Evolutionary conservation across 1,140 invertebrate species (phyloP), one percentile per base, ranked within the genome.

Genomic region (Agrypnia vestita): DNA sequence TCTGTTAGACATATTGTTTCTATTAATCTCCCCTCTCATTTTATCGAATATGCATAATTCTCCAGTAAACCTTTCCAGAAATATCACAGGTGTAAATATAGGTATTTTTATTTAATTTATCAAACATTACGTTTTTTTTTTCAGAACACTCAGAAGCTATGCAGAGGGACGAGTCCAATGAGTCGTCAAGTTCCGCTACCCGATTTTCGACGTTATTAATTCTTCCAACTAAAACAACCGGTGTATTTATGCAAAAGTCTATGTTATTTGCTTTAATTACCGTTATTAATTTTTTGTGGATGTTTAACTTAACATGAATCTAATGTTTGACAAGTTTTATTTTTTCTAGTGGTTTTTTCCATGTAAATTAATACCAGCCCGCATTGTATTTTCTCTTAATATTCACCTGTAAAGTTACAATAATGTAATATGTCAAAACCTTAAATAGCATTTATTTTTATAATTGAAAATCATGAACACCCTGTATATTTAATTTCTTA

Each of bases 121-220:
- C 19, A 25, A 25, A 8, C 1, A 13, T 51, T 51, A 21, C 53
- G 12, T 78, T 56, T 78, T 43, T 21, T 51, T 21, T 51, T 61
- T 72, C 72, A 75, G 82, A 83, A 53, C 78, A 81, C 46, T 73
- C 69, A 6, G 82, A 83, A 56, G 80, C 82, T 17, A 83, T 83
- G 82, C 82, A 83, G 73, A 56, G 82, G 49, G 82, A 83, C 61
- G 72, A 83, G 47, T 59, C 82, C 21, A 77, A 51, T n/a, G 61
- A 59, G 11, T 51, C 55, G 7, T 62, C 77, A 43, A 35, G 25
- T 25, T 25, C 62, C 62, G 13, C 17, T 67, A 0, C 53, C n/a
- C 53, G 10, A 19, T 43, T 67, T 7, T 67, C 62, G n/a, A 13
- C 0, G 43, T 17, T 43, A 6, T 15, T 67, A 17, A 67, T 67